A percentile compares a stretch with the other conserved stretches of the same genome.
Conservation (phyloP, 2,797 vertebrate species). For the Alectoris magna region DNA sequence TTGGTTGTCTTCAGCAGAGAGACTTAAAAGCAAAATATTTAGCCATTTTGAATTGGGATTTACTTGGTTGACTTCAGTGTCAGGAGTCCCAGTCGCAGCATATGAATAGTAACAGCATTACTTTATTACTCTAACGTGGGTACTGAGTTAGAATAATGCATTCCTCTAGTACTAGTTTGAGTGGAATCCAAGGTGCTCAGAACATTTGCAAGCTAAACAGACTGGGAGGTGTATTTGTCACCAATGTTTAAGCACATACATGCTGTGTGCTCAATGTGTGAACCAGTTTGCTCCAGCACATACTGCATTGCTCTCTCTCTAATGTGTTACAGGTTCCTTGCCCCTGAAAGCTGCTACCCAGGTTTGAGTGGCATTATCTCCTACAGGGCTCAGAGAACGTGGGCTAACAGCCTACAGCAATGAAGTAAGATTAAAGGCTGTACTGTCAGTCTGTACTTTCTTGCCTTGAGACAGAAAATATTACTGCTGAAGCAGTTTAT, state of each 20-base stretch:
- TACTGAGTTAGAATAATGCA: neutral
- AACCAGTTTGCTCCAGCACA: neutral
- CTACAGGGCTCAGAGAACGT: neutral
- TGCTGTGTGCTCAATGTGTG: neutral
- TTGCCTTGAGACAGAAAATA: neutral
- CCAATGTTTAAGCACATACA: neutral
- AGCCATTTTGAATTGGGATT: neutral
- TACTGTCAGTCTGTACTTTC: neutral
- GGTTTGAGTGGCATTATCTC: neutral
- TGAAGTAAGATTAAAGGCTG: neutral
- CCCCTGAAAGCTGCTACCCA: neutral
- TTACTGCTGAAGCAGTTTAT: neutral
- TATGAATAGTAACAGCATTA: neutral
- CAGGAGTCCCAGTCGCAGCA: neutral
- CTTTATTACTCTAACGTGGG: neutral
- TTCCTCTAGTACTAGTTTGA: neutral
- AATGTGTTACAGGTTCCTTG: neutral
- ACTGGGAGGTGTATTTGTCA: too few species aligned
- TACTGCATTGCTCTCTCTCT: neutral
- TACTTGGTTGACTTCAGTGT: neutral
- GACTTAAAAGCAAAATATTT: neutral
- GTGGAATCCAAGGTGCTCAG: neutral
- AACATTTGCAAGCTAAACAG: neutral
- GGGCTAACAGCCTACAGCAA: neutral
- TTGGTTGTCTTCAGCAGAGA: neutral